Base-by-base conservation (phyloP, 1,140 invertebrate species). In the Diorhabda sublineata region DNA sequence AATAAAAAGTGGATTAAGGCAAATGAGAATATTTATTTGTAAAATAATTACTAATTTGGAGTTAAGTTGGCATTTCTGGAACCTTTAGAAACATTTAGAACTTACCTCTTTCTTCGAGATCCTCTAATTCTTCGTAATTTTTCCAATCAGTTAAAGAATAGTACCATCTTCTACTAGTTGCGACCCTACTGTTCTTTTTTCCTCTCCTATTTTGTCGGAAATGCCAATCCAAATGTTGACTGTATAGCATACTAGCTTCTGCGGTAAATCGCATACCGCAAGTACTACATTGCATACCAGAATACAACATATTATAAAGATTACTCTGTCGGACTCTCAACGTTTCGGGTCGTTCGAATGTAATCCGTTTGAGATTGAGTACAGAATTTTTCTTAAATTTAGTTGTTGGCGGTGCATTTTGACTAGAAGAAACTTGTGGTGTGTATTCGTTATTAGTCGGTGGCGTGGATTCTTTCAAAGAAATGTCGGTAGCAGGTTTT, bases 211-310 rank as follows among this genome's bases (percentile, higher is more conserved):
- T 98, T 80, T 95, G 92, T 6, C 96, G 84, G 82, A 98, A 98
- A 84, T 98, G 97, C 96, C 97, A 98, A 82, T 98, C 96, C 44
- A 98, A 85, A 83, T 98, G 97, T 79, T 95, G 92, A 71, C 92
- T 92, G 79, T 98, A 94, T 65, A 90, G 88, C 44, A 93, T 91
- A 2, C 92, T 94, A 75, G 94, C 89, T 79, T 95, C 92, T 0
- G 92, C 89, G 7, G 91, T 89, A 81, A 98, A 98, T 57, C 97
- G 85, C 43, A 93, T 88, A 11, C 96, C 96, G 83, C 96, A 98
- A 42, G 94, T 68, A 67, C 92, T 92, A 82, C 97, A 98, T 80
- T 98, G 96, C 84, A 97, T 93, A 4, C 96, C 95, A 66, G 88
- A 85, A 80, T 95, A 96, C 5, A 98, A 81, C 3, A 82, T 80